Base-by-base conservation (phyloP, 2,113 vertebrate genomes). In the Seriola dumerili region DNA sequence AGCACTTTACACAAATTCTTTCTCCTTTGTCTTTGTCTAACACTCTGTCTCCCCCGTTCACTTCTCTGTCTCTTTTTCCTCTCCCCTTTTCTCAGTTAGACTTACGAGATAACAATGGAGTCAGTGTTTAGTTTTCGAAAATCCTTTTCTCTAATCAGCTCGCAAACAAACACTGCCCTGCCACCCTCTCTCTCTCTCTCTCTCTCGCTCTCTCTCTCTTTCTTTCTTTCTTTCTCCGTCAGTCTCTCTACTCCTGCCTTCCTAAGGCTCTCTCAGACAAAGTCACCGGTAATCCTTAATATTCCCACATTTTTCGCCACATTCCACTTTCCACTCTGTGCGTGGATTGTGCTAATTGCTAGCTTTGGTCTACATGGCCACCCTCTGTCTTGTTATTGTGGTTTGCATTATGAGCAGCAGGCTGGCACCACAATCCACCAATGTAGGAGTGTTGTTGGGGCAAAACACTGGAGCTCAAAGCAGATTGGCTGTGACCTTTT, bases 61-160 rank as follows among this genome's bases (percentile, higher is more conserved):
- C 50, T 34, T 46, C 67, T 48, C 34, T 52, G 57, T 83, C 64
- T 74, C 50, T 75, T 81, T 76, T 73, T 69, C 71, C 72, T 66
- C 74, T 80, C 61, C 67, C 34, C 29, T 73, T 89, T 85, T 72
- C 76, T 66, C 83, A 67, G 62, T 78, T 66, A 38, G 50, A 61
- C 71, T 85, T 48, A 25, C 71, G 50, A 81, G 62, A 70, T 64
- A 92, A 94, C 95, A 95, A 95, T 91, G 80, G 66, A 74, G 79
- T 80, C 91, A 89, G 81, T 96, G 94, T 95, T 94, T 86, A 3
- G 48, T 79, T 90, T 91, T 84, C 64, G 61, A 63, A 90, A 93
- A 92, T 91, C 88, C 32, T 78, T 75, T 86, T 75, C 57, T 70
- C 85, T 85, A 92, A 94, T 94, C 85, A 90, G 84, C 91, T 88